Evolutionary conservation across 53 echinoderm and acorn worm genomes (phyloP), one percentile per base, ranked within the genome.

Genomic region (Arbacia lixula): DNA sequence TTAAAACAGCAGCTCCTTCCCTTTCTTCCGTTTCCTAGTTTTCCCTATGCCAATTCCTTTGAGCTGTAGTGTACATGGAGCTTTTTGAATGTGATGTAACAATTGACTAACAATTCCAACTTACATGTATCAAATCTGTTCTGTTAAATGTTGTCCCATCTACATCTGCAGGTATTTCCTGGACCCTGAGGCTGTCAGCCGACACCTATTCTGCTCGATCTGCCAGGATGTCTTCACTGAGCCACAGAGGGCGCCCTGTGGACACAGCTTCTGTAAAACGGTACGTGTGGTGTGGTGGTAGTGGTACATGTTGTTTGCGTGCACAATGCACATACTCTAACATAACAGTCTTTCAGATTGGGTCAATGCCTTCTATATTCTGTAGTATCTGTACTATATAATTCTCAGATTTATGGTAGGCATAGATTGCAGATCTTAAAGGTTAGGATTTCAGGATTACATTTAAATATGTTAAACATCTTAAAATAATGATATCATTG

Each of bases 211-310:
- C 53, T 93, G 93, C 71, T 93, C 93, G 42, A 75, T 93, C 61
- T 93, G 93, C 27, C 93, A 93, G 52, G 93, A 93, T 37, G 93
- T 93, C n/a, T 93, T 93, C 66, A 84, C 66, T 25, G 90, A 93
- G 36, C 93, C 93, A 49, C 93, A 87, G 38, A 60, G 93, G 80
- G 93, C 93, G 12, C 93, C 93, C 1, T 93, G 93, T 79, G 93
- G 93, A 32, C 93, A 93, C 87, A 93, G 93, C 60, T 93, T 84
- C 46, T 93, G 93, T 49, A 87, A 90, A 71, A 81, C 86, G 85
- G 93, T 93, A 56, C 65, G 83, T 52, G 33, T 12, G n/a, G n/a
- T n/a, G n/a, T 46, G 46, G 46, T 46, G 14, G 46, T 46, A 14
- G 14, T 14, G 46, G 8, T 46, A 46, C 14, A 46, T 46, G 46